Evolutionary conservation across 2,888 invertebrate genomes (phyloP).

Genomic region (Callyntrura sp.): DNA sequence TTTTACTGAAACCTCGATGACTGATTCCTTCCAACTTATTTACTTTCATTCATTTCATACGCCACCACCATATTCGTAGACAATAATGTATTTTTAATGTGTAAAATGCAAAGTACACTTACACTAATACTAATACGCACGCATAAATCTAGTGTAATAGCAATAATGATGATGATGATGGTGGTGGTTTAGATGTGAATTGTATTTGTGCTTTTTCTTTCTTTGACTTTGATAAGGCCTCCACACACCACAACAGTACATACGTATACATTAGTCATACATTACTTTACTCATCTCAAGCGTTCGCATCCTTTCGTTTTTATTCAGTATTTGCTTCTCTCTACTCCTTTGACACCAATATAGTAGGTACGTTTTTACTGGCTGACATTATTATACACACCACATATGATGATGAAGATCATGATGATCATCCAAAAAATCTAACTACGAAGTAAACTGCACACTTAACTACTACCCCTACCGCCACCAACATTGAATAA

Average conservation of each 20-base stretch:
- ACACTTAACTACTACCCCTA: background rate
- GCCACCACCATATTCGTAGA: background rate
- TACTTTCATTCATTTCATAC: slow-evolving; percentile 73
- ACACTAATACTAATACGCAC: background rate
- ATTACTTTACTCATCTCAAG: slow-evolving; percentile 51
- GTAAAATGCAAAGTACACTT: background rate
- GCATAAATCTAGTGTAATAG: background rate
- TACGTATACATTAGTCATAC: slow-evolving; percentile 25
- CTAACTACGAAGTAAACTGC: background rate
- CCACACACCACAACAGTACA: background rate
- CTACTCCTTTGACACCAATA: background rate
- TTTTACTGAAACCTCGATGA: background rate
- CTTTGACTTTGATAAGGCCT: slow-evolving; percentile 70
- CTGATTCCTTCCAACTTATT: slow-evolving; percentile 63
- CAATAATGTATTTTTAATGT: background rate
- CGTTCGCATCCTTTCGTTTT: slow-evolving; percentile 73
- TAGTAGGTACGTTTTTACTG: background rate
- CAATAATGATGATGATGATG: too few relatives aligned
- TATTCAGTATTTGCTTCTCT: slow-evolving; percentile 50
- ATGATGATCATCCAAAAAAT: background rate
- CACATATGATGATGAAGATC: background rate
- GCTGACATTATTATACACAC: slow-evolving; percentile 20
- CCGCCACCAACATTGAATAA: background rate
- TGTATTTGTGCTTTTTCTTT: slow-evolving; percentile 59
- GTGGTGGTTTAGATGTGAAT: slow-evolving; percentile 25